A percentile compares a stretch with the other conserved stretches of the same genome.
phyloP scores from a whole-genome alignment of 2,888 invertebrate species.

The Blomia tropicalis region DNA sequence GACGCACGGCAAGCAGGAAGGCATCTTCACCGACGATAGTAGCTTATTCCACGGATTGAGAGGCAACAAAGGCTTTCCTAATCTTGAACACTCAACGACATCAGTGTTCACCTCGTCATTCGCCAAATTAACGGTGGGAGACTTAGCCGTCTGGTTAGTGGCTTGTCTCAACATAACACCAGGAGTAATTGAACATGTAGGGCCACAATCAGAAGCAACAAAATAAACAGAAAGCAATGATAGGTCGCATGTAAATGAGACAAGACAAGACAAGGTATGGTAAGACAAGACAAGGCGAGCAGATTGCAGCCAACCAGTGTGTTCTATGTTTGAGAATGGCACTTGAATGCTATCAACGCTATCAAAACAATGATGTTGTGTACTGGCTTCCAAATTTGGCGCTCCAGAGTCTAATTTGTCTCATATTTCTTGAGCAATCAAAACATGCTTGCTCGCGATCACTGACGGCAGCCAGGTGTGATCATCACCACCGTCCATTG shows the following conservation, averaged over 20 bases:
- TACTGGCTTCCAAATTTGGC: neutral
- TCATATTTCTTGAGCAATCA: conserved; percentile 1
- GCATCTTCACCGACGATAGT: conserved; percentile 16
- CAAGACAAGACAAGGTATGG: conserved; percentile 11
- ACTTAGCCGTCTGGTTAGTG: neutral
- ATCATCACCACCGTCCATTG: no score
- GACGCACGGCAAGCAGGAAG: conserved; percentile 11
- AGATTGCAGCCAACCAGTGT: conserved; percentile 8
- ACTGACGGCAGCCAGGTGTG: no score
- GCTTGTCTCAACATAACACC: conserved; percentile 4
- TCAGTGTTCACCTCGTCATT: neutral
- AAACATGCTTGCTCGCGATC: conserved; percentile 1
- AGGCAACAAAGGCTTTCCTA: neutral
- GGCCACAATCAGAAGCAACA: conserved; percentile 6
- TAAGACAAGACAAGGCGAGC: neutral
- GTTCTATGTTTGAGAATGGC: neutral
- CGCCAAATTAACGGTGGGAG: neutral
- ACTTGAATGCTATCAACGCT: conserved; percentile 9
- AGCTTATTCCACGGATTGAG: neutral
- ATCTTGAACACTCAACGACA: neutral
- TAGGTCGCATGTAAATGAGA: conserved; percentile 12
- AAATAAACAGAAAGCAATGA: conserved; percentile 3
- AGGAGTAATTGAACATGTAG: conserved; percentile 1
- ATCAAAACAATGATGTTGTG: conserved; percentile 8
- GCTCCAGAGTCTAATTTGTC: neutral